Evolutionary conservation across 2,888 invertebrate genomes (phyloP).

Genomic region (Portevinia maculata): DNA sequence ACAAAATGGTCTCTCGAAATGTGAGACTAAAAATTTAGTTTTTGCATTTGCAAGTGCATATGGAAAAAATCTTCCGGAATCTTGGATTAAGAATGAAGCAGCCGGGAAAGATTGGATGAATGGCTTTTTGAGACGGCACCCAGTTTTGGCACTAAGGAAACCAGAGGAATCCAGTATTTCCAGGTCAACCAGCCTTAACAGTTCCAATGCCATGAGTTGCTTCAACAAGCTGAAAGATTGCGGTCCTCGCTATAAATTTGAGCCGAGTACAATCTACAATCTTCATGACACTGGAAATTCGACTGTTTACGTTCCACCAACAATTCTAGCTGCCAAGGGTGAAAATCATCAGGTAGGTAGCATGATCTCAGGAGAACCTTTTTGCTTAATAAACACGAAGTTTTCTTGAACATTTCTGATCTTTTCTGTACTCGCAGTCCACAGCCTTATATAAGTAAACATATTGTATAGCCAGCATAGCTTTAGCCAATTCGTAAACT

Average conservation of each 20-base stretch:
- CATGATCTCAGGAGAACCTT: conserved; percentile 10
- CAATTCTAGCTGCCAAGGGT: conserved; percentile 3
- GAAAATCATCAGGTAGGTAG: conserved; percentile 11
- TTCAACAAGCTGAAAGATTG: conserved; percentile 13
- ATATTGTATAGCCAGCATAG: too few species aligned
- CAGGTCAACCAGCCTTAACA: conserved; percentile 6
- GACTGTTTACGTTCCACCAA: conserved; percentile 14
- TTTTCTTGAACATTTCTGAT: too few species aligned
- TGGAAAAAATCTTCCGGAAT: too few species aligned
- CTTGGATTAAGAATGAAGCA: too few species aligned
- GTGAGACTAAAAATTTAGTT: too few species aligned
- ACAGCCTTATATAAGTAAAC: too few species aligned
- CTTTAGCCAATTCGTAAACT: too few species aligned
- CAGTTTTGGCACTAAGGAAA: background rate
- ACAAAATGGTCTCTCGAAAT: too few species aligned
- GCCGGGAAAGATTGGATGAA: background rate
- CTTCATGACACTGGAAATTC: conserved; percentile 20
- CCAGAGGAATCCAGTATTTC: background rate
- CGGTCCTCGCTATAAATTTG: conserved; percentile 3
- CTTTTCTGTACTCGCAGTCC: too few species aligned
- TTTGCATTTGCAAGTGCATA: too few species aligned
- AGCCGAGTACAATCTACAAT: conserved; percentile 1
- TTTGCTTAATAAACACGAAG: too few species aligned
- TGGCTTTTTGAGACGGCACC: conserved; percentile 1
- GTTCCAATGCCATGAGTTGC: background rate